phyloP scores from a whole-genome alignment of 2,888 invertebrate species.

The Drosophila meridiana region DNA sequence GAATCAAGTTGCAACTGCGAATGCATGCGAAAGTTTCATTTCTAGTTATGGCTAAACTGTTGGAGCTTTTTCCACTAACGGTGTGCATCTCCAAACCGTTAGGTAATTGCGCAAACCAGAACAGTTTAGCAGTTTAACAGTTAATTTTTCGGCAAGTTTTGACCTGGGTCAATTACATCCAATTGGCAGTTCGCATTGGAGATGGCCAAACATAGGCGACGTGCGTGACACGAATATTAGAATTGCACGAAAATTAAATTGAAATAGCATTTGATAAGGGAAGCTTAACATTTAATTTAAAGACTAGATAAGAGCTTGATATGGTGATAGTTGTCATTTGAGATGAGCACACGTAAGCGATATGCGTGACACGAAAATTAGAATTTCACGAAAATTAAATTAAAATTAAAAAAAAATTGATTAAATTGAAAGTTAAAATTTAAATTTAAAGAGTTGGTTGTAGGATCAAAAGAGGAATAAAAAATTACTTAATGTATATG shows the following conservation, averaged over 20 bases:
- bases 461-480: not conserved
- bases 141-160: slow-evolving; percentile 3
- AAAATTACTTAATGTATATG: not conserved
- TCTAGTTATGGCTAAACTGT: not conserved
- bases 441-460: not conserved
- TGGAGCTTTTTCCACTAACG: not conserved
- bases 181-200: slow-evolving; percentile 2
- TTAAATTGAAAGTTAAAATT: not conserved
- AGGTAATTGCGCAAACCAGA: not conserved
- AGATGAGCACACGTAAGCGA: not conserved
- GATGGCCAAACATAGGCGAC: not conserved
- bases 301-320: no score
- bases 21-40: not conserved
- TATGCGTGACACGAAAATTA: not conserved
- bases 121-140: slow-evolving; percentile 1
- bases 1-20: slow-evolving; percentile 2
- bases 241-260: not conserved
- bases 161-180: slow-evolving; percentile 15
- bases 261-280: no score
- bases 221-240: not conserved
- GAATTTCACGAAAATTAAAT: not conserved
- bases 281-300: no score
- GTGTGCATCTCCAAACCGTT: not conserved
- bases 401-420: not conserved
- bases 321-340: not conserved